Conservation (phyloP, 2,797 vertebrate genomes). For the Diglossa cyanea region DNA sequence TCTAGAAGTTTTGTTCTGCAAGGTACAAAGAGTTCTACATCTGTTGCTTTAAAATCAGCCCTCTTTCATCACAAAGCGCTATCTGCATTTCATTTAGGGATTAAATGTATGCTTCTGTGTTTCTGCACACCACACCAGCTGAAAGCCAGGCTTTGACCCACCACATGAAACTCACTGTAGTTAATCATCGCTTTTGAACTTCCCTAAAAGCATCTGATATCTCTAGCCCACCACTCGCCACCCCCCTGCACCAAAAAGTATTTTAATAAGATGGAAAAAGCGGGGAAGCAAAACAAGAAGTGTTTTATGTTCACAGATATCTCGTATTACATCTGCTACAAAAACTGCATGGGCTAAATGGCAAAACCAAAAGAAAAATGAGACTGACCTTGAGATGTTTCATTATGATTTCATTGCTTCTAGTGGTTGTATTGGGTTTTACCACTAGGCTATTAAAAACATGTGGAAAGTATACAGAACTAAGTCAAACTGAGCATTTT, state of each 20-base stretch:
- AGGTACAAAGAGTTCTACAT: background rate
- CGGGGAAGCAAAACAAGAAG: slow-evolving; percentile 41
- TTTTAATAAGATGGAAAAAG: slow-evolving; percentile 63
- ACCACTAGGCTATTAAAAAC: slow-evolving; percentile 53
- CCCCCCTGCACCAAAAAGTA: background rate
- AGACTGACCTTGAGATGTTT: slow-evolving; percentile 52
- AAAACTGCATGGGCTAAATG: slow-evolving; percentile 11
- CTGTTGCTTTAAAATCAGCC: background rate
- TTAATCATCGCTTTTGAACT: slow-evolving; percentile 4
- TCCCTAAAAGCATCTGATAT: background rate
- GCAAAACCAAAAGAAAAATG: slow-evolving; percentile 58
- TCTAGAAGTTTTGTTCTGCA: background rate
- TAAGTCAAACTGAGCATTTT: slow-evolving; percentile 20
- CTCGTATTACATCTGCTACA: slow-evolving; percentile 53
- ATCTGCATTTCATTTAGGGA: background rate
- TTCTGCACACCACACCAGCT: background rate
- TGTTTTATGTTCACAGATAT: slow-evolving; percentile 55
- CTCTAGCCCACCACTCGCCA: background rate
- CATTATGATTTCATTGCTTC: slow-evolving; percentile 65
- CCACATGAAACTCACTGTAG: background rate
- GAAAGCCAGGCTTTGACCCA: background rate
- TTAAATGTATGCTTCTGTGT: background rate
- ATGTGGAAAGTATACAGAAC: slow-evolving; percentile 38
- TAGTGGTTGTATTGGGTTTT: slow-evolving; percentile 53
- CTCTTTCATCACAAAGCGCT: background rate